Evolutionary conservation across 2,113 vertebrate species (phyloP), one percentile per base, ranked within the genome.

Genomic region (Elephas maximus): DNA sequence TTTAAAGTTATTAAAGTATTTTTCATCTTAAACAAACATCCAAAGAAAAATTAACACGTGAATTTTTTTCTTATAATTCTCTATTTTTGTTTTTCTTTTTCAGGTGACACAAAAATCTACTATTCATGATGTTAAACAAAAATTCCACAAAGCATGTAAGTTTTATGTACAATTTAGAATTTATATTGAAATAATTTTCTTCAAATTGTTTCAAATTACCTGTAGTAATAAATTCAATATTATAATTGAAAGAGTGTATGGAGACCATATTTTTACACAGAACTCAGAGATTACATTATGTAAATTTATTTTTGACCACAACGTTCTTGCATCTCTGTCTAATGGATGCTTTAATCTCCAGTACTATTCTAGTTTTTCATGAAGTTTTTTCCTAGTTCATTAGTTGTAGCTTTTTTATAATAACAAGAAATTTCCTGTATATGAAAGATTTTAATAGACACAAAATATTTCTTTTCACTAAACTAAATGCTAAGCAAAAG

Each of bases 121-220:
- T 5, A 95, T 99, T 96, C 98, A 98, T 79, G 98, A 99, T 94
- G 97, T 99, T 95, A 99, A 99, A 93, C 98, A 98, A 97, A 99
- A 98, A 98, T 99, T 99, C 97, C 98, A 99, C 91, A 99, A 99
- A 98, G 87, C 97, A 79, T 98, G 99, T 99, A 98, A 99, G 99
- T 99, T 98, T 92, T 83, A 65, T 30, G 8, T 48, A n/a, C 53
- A 53, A 26, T 51, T 93, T 62, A 93, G 0, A 67, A 53, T 79
- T 83, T 83, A 62, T 45, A 28, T 81, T 86, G 37, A 0, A 53
- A 7, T 63, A 0, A 53, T 95, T 77, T 83, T 37, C 69, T 88
- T 88, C 23, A 71, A 57, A 53, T 71, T 88, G 1, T 1, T 23
- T 95, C 26, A 71, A 23, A 85, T 73, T 84, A 67, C 37, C 11